Evolutionary conservation across 2,888 invertebrate genomes (phyloP).

Genomic region (Orthosia cruda): DNA sequence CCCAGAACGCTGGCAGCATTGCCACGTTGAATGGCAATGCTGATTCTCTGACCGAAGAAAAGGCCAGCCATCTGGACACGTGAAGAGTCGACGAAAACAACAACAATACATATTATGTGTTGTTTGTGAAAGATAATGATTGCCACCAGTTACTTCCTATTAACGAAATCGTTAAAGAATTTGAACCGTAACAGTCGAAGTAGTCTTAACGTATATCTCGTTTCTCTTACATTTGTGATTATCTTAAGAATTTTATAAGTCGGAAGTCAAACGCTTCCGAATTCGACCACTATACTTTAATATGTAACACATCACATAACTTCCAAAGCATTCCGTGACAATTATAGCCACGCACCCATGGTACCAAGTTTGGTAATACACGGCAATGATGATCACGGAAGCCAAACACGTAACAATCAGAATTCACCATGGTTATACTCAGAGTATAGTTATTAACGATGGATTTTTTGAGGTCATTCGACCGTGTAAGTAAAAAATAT

Average conservation of each 20-base stretch:
- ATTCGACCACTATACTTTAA: slow-evolving; percentile 1
- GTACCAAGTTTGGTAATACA: slow-evolving; percentile 30
- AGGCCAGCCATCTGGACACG: too few species aligned
- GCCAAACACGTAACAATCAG: slow-evolving; percentile 30
- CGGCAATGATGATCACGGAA: slow-evolving; percentile 39
- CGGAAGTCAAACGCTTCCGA: background rate
- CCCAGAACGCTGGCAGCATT: too few species aligned
- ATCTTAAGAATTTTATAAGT: background rate
- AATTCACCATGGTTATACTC: slow-evolving; percentile 31
- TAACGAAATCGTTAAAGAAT: background rate
- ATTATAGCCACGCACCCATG: slow-evolving; percentile 26
- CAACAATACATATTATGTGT: too few species aligned
- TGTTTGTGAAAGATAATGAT: too few species aligned
- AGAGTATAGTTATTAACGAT: slow-evolving; percentile 23
- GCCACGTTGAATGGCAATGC: too few species aligned
- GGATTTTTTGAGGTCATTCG: slow-evolving; percentile 50
- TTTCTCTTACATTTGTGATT: background rate
- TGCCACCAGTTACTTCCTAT: too few species aligned
- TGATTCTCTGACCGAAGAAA: too few species aligned
- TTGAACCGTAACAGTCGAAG: background rate
- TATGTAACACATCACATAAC: slow-evolving; percentile 30
- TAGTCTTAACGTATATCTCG: background rate
- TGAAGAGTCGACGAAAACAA: too few species aligned
- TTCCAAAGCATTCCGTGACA: slow-evolving; percentile 9
- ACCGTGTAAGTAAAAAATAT: slow-evolving; percentile 27